Conservation (phyloP, 1,140 invertebrate genomes). For the Daktulosphaira vitifoliae region DNA sequence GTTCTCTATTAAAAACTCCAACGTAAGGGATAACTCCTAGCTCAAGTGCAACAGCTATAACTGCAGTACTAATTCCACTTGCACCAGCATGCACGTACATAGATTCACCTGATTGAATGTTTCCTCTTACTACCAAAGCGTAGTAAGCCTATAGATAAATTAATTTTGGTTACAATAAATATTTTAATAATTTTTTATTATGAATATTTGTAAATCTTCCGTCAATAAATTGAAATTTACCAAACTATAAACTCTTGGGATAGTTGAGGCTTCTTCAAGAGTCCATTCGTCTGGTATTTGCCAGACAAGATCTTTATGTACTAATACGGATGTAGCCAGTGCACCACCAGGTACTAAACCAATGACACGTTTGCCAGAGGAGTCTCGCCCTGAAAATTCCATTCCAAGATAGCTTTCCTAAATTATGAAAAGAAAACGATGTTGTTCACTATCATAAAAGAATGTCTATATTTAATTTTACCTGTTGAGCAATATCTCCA, state of each 20-base stretch:
- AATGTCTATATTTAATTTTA: too few relatives aligned
- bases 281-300: constrained; percentile 78
- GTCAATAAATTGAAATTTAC: constrained; percentile 42
- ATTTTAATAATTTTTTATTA: not conserved
- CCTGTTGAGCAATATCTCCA: constrained; percentile 61
- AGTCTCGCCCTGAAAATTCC: constrained; percentile 81
- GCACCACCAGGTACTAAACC: constrained; percentile 82
- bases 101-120: constrained; percentile 12
- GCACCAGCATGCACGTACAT: constrained; percentile 28
- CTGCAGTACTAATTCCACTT: constrained; percentile 9
- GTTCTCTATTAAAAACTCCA: constrained; percentile 12
- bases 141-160: constrained; percentile 30
- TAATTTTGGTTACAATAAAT: too few relatives aligned
- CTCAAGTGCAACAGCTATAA: not conserved
- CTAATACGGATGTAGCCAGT: constrained; percentile 77
- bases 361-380: constrained; percentile 74
- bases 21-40: constrained; percentile 17
- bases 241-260: constrained; percentile 86
- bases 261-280: constrained; percentile 85
- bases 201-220: too few relatives aligned
- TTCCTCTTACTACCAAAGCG: constrained; percentile 16
- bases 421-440: too few relatives aligned
- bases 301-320: constrained; percentile 80
- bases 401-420: constrained; percentile 69
- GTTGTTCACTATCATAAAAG: too few relatives aligned